Conservation (phyloP, 1,140 invertebrate species). For the Vanessa tameamea region DNA sequence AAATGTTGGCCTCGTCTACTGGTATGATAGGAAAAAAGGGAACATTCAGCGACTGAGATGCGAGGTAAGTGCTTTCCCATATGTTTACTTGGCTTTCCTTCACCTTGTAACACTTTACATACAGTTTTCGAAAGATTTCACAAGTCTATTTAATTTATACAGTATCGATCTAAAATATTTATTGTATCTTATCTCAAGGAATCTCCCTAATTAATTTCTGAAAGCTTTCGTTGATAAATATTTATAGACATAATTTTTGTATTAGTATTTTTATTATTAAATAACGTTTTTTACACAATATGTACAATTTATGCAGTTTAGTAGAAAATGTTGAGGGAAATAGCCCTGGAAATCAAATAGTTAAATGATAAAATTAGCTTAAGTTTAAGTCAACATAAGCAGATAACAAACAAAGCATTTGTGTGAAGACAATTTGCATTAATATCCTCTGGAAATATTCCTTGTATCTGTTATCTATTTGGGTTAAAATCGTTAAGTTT, state of each 20-base stretch:
- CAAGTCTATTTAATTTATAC: not conserved
- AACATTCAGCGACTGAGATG: constrained; percentile 88
- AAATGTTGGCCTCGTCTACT: constrained; percentile 92
- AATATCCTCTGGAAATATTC: not conserved
- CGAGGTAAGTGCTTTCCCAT: constrained; percentile 83
- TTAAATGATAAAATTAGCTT: not conserved
- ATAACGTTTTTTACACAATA: no score
- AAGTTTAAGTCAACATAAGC: not conserved
- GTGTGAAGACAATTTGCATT: not conserved
- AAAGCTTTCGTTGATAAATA: no score
- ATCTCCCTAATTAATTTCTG: no score
- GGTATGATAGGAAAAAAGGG: constrained; percentile 89
- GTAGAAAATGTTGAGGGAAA: no score
- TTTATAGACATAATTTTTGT: no score
- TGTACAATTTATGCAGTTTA: no score
- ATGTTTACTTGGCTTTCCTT: constrained; percentile 40
- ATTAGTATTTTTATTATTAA: no score
- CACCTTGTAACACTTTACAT: constrained; percentile 40
- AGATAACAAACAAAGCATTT: constrained; percentile 5
- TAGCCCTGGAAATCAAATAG: not conserved
- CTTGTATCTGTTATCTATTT: not conserved
- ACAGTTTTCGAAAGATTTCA: constrained; percentile 16
- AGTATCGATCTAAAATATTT: not conserved
- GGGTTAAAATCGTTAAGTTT: not conserved
- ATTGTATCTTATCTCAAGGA: no score